A percentile compares a stretch with the other conserved stretches of the same genome.
Evolutionary conservation across 2,113 vertebrate species (phyloP).

Genomic region (Tringa solitaria): DNA sequence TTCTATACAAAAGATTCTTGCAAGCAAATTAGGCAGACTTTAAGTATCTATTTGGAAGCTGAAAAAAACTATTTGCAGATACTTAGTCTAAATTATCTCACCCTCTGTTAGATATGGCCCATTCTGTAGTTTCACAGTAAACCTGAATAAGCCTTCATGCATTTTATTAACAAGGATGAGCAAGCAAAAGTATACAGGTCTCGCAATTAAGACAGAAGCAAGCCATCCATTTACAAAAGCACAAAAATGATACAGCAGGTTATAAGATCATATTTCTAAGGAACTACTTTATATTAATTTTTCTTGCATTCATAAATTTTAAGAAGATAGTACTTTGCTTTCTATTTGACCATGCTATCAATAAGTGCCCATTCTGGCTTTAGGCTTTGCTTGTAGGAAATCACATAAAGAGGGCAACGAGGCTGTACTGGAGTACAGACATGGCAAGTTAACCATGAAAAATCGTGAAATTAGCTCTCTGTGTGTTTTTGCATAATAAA

Average conservation of each 20-base stretch:
- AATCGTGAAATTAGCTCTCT: background rate
- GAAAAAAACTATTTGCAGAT: background rate
- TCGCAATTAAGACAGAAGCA: background rate
- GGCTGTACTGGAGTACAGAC: background rate
- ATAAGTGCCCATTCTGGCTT: background rate
- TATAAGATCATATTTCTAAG: background rate
- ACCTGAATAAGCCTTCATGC: background rate
- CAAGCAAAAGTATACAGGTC: background rate
- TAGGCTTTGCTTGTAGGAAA: background rate
- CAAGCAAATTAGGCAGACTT: background rate
- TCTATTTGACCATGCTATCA: background rate
- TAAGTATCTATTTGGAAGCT: background rate
- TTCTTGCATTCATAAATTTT: background rate
- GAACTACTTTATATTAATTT: background rate
- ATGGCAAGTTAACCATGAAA: background rate
- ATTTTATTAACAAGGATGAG: background rate
- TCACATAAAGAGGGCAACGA: background rate
- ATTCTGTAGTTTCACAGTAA: background rate
- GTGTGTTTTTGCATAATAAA: background rate
- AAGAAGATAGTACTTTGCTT: background rate
- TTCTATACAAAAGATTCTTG: background rate
- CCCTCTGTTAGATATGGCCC: background rate
- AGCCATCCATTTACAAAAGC: background rate
- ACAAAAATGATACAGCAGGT: background rate
- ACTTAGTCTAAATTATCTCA: background rate